These are phyloP conservation scores for Tupaia chinensis DNA, from an alignment of 2,113 vertebrate species.

Conservation along the genomic window DNA sequence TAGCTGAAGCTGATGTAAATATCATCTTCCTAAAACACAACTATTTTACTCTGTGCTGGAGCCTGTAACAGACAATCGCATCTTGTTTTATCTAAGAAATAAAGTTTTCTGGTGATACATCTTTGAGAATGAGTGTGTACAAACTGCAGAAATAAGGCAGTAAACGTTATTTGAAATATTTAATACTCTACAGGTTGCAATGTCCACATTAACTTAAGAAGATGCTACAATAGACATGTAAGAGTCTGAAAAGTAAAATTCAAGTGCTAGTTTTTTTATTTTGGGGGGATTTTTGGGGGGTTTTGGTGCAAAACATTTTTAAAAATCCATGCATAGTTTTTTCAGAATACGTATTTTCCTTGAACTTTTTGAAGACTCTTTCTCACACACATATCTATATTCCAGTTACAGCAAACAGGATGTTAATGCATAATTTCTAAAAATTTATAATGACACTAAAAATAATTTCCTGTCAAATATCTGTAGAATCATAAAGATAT, in stretches of 20 bases:
- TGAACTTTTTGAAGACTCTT: no score
- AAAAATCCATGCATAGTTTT: no score
- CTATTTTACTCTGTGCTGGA: background rate
- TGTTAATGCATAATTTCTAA: background rate
- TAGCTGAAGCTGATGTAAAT: background rate
- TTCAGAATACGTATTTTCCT: no score
- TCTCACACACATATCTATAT: no score
- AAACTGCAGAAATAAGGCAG: background rate
- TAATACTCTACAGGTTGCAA: background rate
- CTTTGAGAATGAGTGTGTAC: background rate
- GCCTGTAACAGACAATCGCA: background rate
- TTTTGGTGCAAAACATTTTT: no score
- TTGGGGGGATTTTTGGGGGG: no score
- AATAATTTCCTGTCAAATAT: slow-evolving; percentile 12
- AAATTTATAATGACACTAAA: background rate
- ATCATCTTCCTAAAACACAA: background rate
- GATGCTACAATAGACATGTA: background rate
- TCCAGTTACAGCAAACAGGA: background rate
- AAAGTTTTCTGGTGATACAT: background rate
- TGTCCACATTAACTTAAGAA: background rate
- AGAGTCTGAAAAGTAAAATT: no score
- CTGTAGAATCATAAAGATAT: background rate
- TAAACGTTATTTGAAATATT: slow-evolving; percentile 12
- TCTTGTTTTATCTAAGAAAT: background rate
- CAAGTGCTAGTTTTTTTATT: no score